These are phyloP conservation scores for Lophura nycthemera DNA, from an alignment of 2,113 vertebrate genomes.

Conservation along the genomic window DNA sequence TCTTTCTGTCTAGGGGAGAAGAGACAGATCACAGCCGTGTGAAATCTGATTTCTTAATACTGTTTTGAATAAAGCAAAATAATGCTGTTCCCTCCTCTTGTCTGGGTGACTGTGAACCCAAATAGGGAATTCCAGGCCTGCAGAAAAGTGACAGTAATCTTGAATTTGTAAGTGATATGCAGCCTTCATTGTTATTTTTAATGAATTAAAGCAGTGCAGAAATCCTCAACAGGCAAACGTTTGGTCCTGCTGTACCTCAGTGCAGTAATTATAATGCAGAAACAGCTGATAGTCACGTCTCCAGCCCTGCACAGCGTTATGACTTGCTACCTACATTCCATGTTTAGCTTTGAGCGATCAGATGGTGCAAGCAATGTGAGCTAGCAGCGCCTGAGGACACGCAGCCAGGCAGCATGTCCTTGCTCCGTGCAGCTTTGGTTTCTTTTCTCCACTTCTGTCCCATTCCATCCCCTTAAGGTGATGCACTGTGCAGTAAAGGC, in stretches of 20 bases:
- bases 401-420: constrained; percentile 7
- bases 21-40: not conserved
- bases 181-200: constrained; percentile 9
- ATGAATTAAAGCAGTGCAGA: not conserved
- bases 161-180: not conserved
- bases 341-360: constrained; percentile 63
- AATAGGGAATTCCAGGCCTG: not conserved
- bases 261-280: constrained; percentile 58
- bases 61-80: not conserved
- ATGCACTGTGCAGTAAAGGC: not conserved
- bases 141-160: not conserved
- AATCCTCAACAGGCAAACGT: constrained; percentile 24
- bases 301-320: constrained; percentile 11
- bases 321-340: constrained; percentile 73
- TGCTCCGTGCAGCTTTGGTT: constrained; percentile 22
- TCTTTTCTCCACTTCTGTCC: constrained; percentile 5
- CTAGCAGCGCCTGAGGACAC: constrained; percentile 43
- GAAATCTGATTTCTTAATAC: not conserved
- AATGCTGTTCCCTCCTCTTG: not conserved
- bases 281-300: constrained; percentile 64
- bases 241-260: constrained; percentile 42
- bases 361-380: constrained; percentile 66
- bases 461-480: not conserved
- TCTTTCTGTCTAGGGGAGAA: not conserved
- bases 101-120: not conserved